These are phyloP conservation scores for Xenus cinereus DNA, from an alignment of 2,113 vertebrate species.

Conservation along the genomic window DNA sequence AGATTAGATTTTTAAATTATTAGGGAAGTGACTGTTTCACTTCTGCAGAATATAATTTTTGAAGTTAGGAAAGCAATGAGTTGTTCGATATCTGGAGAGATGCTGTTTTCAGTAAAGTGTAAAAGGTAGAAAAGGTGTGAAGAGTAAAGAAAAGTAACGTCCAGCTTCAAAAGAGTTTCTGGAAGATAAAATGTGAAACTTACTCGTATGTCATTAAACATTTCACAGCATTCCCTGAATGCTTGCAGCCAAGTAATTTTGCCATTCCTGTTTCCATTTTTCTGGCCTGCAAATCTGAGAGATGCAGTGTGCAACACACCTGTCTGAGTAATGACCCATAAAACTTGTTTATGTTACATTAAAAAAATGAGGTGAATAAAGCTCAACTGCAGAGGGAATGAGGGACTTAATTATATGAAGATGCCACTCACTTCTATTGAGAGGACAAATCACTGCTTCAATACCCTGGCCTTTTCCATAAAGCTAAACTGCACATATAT, in stretches of 20 bases:
- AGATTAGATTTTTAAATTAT: background rate
- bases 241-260: constrained; percentile 7
- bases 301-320: background rate
- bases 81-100: background rate
- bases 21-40: background rate
- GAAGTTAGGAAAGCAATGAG: background rate
- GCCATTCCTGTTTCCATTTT: background rate
- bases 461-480: background rate
- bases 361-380: constrained; percentile 48
- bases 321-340: constrained; percentile 56
- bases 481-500: constrained; percentile 24
- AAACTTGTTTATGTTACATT: constrained; percentile 61
- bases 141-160: background rate
- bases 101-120: background rate
- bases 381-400: constrained; percentile 39
- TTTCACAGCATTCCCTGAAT: background rate
- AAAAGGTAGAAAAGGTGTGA: background rate
- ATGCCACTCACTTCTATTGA: constrained; percentile 43
- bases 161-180: background rate
- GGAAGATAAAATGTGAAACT: background rate
- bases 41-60: background rate
- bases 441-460: constrained; percentile 42
- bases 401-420: constrained; percentile 57
- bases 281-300: constrained; percentile 19
- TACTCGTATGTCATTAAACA: background rate